A percentile compares a stretch with the other conserved stretches of the same genome.
phyloP scores from a whole-genome alignment of 2,888 invertebrate genomes.

The Steinernema scapterisci region DNA sequence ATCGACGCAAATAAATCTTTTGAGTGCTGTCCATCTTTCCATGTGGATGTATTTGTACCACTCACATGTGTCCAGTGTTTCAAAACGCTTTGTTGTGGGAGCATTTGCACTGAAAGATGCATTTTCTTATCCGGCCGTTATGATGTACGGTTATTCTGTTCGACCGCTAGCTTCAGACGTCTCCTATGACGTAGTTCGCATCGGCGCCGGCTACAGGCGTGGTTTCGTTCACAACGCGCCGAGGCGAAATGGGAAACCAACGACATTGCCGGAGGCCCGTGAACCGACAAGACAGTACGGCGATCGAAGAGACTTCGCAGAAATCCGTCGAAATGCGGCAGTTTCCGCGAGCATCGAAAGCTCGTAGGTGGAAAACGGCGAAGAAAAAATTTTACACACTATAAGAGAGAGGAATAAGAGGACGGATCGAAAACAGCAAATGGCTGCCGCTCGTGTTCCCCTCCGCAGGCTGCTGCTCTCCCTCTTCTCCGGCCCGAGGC shows the following conservation, averaged over 20 bases:
- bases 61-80: too few relatives aligned
- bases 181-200: slow-evolving; percentile 17
- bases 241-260: slow-evolving; percentile 25
- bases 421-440: slow-evolving; percentile 22
- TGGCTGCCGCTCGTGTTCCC: slow-evolving; percentile 13
- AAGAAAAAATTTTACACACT: slow-evolving; percentile 25
- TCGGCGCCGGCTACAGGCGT: slow-evolving; percentile 3
- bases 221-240: slow-evolving; percentile 12
- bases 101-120: background rate
- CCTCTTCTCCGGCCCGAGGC: background rate
- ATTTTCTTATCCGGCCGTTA: background rate
- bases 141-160: background rate
- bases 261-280: background rate
- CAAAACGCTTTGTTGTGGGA: too few relatives aligned
- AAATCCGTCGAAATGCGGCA: slow-evolving; percentile 3
- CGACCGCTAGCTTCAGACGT: slow-evolving; percentile 17
- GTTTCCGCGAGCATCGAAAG: slow-evolving; percentile 25
- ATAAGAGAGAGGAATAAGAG: slow-evolving; percentile 29
- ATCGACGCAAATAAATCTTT: too few relatives aligned
- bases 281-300: slow-evolving; percentile 10
- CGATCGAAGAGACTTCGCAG: slow-evolving; percentile 18
- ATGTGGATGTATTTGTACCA: too few relatives aligned
- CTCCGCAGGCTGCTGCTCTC: background rate
- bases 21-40: too few relatives aligned
- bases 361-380: slow-evolving; percentile 25